Evolutionary conservation across 1,140 invertebrate species (phyloP).

Genomic region (Listronotus bonariensis): DNA sequence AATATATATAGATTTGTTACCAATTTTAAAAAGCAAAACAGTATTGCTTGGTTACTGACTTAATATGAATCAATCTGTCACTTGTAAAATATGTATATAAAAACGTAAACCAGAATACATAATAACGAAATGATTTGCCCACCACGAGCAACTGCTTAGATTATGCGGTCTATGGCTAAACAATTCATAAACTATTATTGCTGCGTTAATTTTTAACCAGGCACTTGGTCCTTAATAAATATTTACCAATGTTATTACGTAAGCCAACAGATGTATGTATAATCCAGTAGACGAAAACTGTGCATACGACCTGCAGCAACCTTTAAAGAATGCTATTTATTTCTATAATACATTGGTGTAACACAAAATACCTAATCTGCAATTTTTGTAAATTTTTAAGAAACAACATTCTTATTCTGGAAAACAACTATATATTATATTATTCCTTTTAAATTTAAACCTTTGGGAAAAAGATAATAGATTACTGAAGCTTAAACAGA

Average conservation of each 20-base stretch:
- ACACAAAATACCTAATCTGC: no score
- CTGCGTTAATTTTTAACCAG: neutral
- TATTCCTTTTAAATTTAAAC: no score
- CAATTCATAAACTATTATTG: conserved; percentile 7
- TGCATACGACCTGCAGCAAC: no score
- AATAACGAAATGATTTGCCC: neutral
- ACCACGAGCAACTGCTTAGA: neutral
- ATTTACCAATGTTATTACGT: conserved; percentile 14
- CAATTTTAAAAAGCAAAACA: no score
- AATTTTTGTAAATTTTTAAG: no score
- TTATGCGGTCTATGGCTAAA: neutral
- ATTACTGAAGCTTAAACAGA: no score
- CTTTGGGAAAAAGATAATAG: no score
- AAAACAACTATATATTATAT: no score
- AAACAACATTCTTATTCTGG: no score
- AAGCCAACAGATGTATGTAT: conserved; percentile 9
- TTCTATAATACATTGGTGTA: no score
- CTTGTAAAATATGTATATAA: conserved; percentile 1
- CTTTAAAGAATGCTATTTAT: no score
- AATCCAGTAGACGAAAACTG: neutral
- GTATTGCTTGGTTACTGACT: neutral
- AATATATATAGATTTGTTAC: no score
- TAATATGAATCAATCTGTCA: conserved; percentile 15
- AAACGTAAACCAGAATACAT: conserved; percentile 3
- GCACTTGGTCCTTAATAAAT: conserved; percentile 10